Base-by-base conservation (phyloP, 1,140 invertebrate species). In the Paraescarpia echinospica region DNA sequence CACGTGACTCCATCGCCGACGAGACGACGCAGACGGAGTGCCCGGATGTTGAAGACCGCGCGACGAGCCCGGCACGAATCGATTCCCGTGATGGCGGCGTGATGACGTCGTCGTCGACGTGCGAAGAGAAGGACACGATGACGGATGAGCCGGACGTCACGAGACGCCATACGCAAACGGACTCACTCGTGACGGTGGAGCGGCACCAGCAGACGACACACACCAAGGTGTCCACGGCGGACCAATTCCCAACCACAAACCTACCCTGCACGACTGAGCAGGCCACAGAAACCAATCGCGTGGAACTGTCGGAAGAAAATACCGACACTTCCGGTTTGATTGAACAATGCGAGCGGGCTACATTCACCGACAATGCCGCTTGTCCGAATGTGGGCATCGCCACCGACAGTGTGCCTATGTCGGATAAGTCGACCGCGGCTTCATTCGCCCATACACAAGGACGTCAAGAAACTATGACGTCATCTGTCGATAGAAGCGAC, bases 101-200 rank as follows among this genome's bases (percentile, higher is more conserved):
- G 90, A 33, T 22, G 18, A 90, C 90, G n/a, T 33, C 90, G 0
- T 41, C 90, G 18, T 22, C 34, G 18, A n/a, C n/a, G 90, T 90
- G 2, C 90, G 90, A 41, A 41, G 92, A 92, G 12, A 59, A 8
- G 33, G 33, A 92, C 48, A 89, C 92, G 33, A 92, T 92, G 92
- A 92, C 92, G 12, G 33, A 9, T 34, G 51, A 34, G 18, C 8
- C 92, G 33, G 18, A n/a, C 92, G 34, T 51, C 5, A 89, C n/a
- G 18, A 92, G 59, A 34, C 48, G 88, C n/a, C 51, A 92, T 8
- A 89, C 48, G 9, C 92, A 89, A 34, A 92, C 92, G 41, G 92
- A 92, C 33, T 35, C 34, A 22, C 5, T 91, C 12, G 33, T 48
- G 91, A 34, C 12, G 14, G 48, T 14, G n/a, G 91, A 41, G 18